Conservation (phyloP, 2,888 invertebrate species). For the Caenorhabditis drosophilae region DNA sequence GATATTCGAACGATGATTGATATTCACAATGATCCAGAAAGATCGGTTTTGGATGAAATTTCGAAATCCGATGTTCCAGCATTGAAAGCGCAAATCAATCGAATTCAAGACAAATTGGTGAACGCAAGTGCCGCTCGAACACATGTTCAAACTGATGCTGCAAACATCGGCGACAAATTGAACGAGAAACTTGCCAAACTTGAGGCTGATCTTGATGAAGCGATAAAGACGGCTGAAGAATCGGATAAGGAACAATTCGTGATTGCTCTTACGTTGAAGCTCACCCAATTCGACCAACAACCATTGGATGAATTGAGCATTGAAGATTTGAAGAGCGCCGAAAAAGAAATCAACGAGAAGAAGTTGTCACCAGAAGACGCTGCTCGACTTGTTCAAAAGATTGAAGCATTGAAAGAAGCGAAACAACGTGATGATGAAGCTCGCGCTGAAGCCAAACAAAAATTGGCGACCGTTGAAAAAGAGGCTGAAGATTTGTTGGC, state of each 20-base stretch:
- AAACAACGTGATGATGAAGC: slow-evolving; percentile 24
- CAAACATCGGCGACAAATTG: slow-evolving; percentile 17
- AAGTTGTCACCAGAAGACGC: slow-evolving; percentile 26
- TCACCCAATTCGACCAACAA: slow-evolving; percentile 31
- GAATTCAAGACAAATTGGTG: slow-evolving; percentile 32
- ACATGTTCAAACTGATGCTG: slow-evolving; percentile 35
- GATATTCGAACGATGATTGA: slow-evolving; percentile 25
- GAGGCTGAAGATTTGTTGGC: slow-evolving; percentile 36
- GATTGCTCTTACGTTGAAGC: slow-evolving; percentile 18
- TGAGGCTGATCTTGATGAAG: slow-evolving; percentile 36
- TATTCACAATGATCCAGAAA: slow-evolving; percentile 24
- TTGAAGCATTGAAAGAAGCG: slow-evolving; percentile 27
- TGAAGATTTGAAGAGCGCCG: slow-evolving; percentile 31
- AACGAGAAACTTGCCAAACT: slow-evolving; percentile 31
- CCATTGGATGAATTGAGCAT: slow-evolving; percentile 24
- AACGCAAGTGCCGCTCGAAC: slow-evolving; percentile 31
- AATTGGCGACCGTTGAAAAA: slow-evolving; percentile 25
- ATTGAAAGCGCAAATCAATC: slow-evolving; percentile 38
- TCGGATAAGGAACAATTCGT: slow-evolving; percentile 39
- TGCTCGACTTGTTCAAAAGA: slow-evolving; percentile 10
- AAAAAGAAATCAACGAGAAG: slow-evolving; percentile 20
- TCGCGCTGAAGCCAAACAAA: slow-evolving; percentile 10
- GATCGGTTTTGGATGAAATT: slow-evolving; percentile 21
- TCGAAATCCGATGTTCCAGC: slow-evolving; percentile 34
- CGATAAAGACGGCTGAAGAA: slow-evolving; percentile 40